phyloP scores from a whole-genome alignment of 2,888 invertebrate genomes.

The Kuschelorhynchus macadamiae region DNA sequence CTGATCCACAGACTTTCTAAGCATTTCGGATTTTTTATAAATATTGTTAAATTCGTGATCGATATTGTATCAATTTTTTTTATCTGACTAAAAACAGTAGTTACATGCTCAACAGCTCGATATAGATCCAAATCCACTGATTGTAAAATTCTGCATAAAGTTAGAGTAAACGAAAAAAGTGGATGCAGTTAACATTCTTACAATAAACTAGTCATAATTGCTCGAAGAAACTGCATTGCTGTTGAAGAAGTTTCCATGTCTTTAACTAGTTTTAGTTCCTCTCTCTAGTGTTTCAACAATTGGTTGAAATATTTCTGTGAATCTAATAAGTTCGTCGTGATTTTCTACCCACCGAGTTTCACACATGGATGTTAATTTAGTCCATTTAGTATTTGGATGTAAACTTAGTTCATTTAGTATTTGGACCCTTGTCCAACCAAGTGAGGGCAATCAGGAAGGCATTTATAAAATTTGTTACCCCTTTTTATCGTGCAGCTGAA shows the following conservation, averaged over 20 bases:
- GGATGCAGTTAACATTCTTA: constrained; percentile 9
- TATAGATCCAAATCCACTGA: not conserved
- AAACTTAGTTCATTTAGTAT: too few relatives aligned
- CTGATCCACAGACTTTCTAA: too few relatives aligned
- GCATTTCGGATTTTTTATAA: too few relatives aligned
- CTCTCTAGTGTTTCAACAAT: constrained; percentile 11
- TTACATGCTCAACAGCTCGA: not conserved
- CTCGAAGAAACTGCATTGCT: constrained; percentile 12
- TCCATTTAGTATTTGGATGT: constrained; percentile 5
- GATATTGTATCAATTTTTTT: too few relatives aligned
- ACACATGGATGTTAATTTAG: constrained; percentile 18
- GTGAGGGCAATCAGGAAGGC: too few relatives aligned
- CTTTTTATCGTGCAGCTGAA: too few relatives aligned
- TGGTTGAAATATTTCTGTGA: constrained; percentile 13
- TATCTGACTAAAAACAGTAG: not conserved
- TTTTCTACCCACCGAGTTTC: constrained; percentile 15
- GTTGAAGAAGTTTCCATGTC: constrained; percentile 10
- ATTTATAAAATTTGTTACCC: too few relatives aligned
- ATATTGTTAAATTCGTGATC: too few relatives aligned
- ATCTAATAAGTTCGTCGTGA: constrained; percentile 11
- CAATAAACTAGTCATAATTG: constrained; percentile 16
- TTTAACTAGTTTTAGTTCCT: constrained; percentile 9
- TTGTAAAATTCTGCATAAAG: too few relatives aligned
- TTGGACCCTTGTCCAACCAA: too few relatives aligned
- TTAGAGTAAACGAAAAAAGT: constrained; percentile 4